Conservation (phyloP, 2,888 invertebrate species). For the Subacronicta megacephala region DNA sequence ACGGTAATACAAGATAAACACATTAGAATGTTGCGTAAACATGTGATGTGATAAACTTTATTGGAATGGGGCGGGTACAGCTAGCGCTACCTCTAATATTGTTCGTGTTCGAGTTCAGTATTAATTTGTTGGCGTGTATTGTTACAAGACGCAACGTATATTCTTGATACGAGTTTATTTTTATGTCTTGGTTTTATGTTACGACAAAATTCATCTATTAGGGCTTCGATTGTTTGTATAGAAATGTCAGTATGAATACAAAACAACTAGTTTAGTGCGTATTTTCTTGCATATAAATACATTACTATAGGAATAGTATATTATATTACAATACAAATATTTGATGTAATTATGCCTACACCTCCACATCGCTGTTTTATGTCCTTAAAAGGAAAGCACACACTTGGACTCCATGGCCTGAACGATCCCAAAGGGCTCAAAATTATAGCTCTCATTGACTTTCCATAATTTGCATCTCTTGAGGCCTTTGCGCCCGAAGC, state of each 20-base stretch:
- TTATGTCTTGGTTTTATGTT: background rate
- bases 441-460: too few relatives aligned
- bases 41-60: background rate
- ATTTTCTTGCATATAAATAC: background rate
- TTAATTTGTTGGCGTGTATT: background rate
- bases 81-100: background rate
- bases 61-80: too few relatives aligned
- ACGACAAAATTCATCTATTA: conserved; percentile 1
- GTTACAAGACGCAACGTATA: background rate
- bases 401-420: too few relatives aligned
- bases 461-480: too few relatives aligned
- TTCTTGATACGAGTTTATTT: background rate
- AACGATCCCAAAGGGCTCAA: too few relatives aligned
- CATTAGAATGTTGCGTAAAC: background rate
- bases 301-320: too few relatives aligned
- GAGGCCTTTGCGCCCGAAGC: too few relatives aligned
- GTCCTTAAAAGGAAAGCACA: too few relatives aligned
- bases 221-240: conserved; percentile 5
- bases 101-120: background rate
- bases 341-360: too few relatives aligned
- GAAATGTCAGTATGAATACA: conserved; percentile 2
- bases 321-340: too few relatives aligned
- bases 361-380: too few relatives aligned
- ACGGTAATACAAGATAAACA: background rate
- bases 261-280: background rate